phyloP scores from a whole-genome alignment of 2,113 vertebrate genomes.

The Herpailurus yagouaroundi region DNA sequence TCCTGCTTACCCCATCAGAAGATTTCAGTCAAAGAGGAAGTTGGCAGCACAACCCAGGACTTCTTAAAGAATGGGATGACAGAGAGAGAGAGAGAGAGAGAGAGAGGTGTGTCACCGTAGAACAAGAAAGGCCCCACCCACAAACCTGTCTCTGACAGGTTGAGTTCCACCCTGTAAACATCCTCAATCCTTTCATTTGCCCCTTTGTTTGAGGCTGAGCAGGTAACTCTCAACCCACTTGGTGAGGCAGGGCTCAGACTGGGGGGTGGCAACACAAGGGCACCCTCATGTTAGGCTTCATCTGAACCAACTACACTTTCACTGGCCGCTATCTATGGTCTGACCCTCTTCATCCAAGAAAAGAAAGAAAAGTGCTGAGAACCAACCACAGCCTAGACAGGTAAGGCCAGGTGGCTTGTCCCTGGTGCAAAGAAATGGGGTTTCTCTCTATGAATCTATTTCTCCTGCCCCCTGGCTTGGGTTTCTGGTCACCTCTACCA shows the following conservation, averaged over 20 bases:
- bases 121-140: constrained; percentile 42
- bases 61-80: neutral
- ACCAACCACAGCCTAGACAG: neutral
- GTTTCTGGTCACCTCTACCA: neutral
- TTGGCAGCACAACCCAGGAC: neutral
- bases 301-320: neutral
- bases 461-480: neutral
- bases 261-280: neutral
- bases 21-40: constrained; percentile 23
- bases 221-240: neutral
- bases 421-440: neutral
- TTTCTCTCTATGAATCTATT: neutral
- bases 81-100: neutral
- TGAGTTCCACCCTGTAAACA: constrained; percentile 67
- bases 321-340: neutral
- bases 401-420: constrained; percentile 44
- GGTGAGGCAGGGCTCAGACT: neutral
- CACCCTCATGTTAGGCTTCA: neutral
- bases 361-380: neutral
- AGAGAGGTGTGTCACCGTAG: constrained; percentile 56
- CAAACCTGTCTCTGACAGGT: constrained; percentile 33
- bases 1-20: neutral
- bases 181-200: neutral
- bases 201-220: neutral
- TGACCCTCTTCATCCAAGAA: neutral